phyloP scores from a whole-genome alignment of 1,140 invertebrate genomes.

The Araneus ventricosus region DNA sequence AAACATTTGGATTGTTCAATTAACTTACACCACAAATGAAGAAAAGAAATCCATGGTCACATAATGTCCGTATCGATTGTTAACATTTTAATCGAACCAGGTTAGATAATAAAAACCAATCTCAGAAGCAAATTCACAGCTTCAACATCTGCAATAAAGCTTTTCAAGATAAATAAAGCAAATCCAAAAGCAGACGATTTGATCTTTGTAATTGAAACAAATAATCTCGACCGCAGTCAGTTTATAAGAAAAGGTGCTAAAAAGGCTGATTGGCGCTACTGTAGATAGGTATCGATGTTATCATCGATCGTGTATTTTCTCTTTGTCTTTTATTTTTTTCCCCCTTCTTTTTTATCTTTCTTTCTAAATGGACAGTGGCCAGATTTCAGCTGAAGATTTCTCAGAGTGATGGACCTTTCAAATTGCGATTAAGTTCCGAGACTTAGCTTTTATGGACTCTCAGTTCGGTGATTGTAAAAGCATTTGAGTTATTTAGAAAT shows the following conservation, averaged over 20 bases:
- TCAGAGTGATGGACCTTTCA: background rate
- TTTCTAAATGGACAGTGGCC: constrained; percentile 24
- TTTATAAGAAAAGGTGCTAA: constrained; percentile 14
- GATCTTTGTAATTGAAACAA: background rate
- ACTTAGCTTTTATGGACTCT: background rate
- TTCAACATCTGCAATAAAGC: no score
- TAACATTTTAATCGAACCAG: no score
- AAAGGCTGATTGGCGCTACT: constrained; percentile 21
- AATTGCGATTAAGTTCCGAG: background rate
- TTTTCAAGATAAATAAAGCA: no score
- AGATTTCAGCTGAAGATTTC: background rate
- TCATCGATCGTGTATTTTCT: constrained; percentile 24
- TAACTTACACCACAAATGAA: no score
- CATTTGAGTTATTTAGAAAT: no score
- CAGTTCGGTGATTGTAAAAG: no score
- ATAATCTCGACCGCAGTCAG: background rate
- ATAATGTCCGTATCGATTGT: no score
- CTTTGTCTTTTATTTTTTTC: background rate
- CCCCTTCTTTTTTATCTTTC: background rate
- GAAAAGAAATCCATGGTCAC: no score
- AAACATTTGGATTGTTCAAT: no score
- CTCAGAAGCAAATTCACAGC: no score
- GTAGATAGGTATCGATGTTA: constrained; percentile 5
- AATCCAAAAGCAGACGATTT: background rate
- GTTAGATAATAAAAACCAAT: no score